Percentiles rank a stretch among this genome's conserved stretches.
Conservation (phyloP, 2,888 invertebrate species). For the Geotrupes spiniger region DNA sequence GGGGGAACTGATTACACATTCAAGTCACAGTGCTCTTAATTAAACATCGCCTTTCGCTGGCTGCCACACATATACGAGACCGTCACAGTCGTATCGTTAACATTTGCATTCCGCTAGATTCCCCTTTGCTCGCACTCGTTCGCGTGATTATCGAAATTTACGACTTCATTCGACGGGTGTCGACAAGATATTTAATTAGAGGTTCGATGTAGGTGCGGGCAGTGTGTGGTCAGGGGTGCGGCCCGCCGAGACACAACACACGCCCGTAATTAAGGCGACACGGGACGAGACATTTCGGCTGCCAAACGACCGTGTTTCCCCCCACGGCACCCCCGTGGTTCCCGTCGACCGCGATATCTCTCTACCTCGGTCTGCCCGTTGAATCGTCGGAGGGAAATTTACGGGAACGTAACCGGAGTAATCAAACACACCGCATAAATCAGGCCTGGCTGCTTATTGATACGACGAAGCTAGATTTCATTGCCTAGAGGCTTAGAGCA, state of each 20-base stretch:
- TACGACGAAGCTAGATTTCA: no score
- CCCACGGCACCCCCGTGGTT: constrained; percentile 26
- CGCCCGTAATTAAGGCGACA: constrained; percentile 43
- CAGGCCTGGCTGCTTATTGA: constrained; percentile 45
- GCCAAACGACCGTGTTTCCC: constrained; percentile 35
- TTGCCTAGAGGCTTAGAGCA: no score
- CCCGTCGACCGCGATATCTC: background rate
- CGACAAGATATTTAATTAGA: constrained; percentile 47
- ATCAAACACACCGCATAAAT: constrained; percentile 46
- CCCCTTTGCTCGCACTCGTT: constrained; percentile 28
- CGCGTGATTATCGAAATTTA: constrained; percentile 42
- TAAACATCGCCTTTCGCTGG: constrained; percentile 25
- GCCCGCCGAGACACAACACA: constrained; percentile 33
- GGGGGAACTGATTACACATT: constrained; percentile 29
- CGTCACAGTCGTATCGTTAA: constrained; percentile 12
- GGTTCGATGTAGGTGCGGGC: constrained; percentile 43
- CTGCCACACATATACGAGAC: constrained; percentile 17
- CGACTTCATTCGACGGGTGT: constrained; percentile 43
- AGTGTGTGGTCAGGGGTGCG: constrained; percentile 39
- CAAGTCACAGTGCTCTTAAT: constrained; percentile 32
- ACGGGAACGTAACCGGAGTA: constrained; percentile 36
- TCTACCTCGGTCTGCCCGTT: background rate
- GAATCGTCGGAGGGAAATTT: constrained; percentile 31
- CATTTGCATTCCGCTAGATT: constrained; percentile 29
- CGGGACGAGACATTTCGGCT: constrained; percentile 28